Base-by-base conservation (phyloP, 2,888 invertebrate genomes). In the Coleophora flavipennella region DNA sequence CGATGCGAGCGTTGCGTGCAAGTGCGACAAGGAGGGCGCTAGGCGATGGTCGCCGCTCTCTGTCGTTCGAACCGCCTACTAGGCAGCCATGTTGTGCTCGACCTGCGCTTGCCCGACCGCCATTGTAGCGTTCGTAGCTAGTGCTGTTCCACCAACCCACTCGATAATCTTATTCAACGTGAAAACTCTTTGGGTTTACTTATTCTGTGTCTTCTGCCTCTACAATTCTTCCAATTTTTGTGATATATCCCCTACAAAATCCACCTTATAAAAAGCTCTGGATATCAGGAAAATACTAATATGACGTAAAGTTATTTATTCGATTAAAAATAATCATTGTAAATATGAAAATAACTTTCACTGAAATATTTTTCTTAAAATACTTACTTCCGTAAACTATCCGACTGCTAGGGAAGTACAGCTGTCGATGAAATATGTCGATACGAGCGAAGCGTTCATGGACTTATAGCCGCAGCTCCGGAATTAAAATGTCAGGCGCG, bases 61-160 rank as follows among this genome's bases (percentile, higher is more conserved):
- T 58, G 61, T 81, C 74, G 53, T 76, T 64, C 83, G 81, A 72
- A 79, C 80, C 83, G 83, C 83, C 83, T 83, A 81, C 83, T 63
- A 73, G 84, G 80, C 84, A 78, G 84, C 84, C 84, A 83, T 83
- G 83, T 84, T 84, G 81, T 81, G 83, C 83, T 81, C 84, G 84
- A 80, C 83, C 83, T 78, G 83, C 73, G 81, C 79, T 80, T 74
- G 83, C 73, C 81, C 81, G 83, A 81, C 83, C 83, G 84, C 84
- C 84, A 84, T 84, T 83, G 81, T 80, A 20, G 78, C 83, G 69
- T 75, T 83, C 71, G 75, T 71, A 63, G 65, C 72, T 84, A 84
- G 84, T 80, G 84, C 73, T 77, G 84, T 77, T 59, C 69, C 53
- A 29, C 59, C 58, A 55, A 57, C 62, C 56, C 54, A 63, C 57